These are phyloP conservation scores for Gerosis bhagava DNA, from an alignment of 2,888 invertebrate genomes.

Conservation along the genomic window DNA sequence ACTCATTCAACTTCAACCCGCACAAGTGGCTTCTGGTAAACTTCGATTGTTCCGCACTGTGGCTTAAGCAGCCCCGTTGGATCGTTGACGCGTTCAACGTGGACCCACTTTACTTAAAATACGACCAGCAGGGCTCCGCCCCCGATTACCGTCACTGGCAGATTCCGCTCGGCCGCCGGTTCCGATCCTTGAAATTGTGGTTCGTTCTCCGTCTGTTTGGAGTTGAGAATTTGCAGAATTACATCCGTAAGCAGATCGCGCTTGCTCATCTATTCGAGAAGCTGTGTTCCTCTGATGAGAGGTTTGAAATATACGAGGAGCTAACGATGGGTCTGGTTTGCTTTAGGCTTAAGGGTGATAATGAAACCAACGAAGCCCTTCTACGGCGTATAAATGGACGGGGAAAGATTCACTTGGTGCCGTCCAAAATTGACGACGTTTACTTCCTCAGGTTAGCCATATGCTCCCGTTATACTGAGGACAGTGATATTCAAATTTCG, in stretches of 20 bases:
- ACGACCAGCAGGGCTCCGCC: conserved; percentile 94
- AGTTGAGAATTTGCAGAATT: conserved; percentile 92
- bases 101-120: conserved; percentile 97
- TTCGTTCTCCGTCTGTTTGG: conserved; percentile 96
- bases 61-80: conserved; percentile 95
- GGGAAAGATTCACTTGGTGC: conserved; percentile 96
- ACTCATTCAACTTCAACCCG: conserved; percentile 99
- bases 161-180: conserved; percentile 96
- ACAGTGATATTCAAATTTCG: conserved; percentile 91
- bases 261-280: conserved; percentile 94
- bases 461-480: conserved; percentile 92
- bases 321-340: conserved; percentile 98
- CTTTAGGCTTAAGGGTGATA: conserved; percentile 94
- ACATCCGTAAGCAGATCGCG: conserved; percentile 92
- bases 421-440: conserved; percentile 91
- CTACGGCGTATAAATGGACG: conserved; percentile 93
- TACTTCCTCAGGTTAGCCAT: conserved; percentile 95
- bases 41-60: conserved; percentile 99
- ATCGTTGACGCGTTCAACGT: conserved; percentile 98
- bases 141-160: conserved; percentile 99
- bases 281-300: conserved; percentile 87
- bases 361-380: conserved; percentile 91
- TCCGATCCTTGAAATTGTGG: conserved; percentile 96
- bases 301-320: conserved; percentile 95
- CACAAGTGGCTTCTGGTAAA: conserved; percentile 99